Percentiles rank a stretch among this genome's conserved stretches.
Conservation (phyloP, 2,113 vertebrate genomes). For the Xiphophorus maculatus region DNA sequence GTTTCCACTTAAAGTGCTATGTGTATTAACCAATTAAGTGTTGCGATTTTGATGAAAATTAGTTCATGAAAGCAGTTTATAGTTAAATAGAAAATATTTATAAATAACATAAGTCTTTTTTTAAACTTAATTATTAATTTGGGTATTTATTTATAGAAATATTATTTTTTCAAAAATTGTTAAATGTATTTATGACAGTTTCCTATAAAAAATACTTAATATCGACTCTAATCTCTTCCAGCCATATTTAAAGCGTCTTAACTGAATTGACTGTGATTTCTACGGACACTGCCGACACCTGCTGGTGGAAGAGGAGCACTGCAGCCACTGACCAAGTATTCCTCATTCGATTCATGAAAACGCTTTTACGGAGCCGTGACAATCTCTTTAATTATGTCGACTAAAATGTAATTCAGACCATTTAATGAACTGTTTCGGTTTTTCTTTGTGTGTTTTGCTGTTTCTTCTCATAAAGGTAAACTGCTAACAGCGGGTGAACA, state of each 20-base stretch:
- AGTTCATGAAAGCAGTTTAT: not conserved
- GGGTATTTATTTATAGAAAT: not conserved
- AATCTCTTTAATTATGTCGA: not conserved
- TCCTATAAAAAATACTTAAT: too few species aligned
- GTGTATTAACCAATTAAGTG: too few species aligned
- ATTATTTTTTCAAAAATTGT: too few species aligned
- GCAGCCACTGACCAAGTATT: not conserved
- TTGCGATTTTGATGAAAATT: not conserved
- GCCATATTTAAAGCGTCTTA: not conserved
- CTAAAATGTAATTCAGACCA: not conserved
- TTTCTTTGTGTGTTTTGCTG: not conserved
- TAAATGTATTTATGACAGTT: too few species aligned
- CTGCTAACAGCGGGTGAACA: conserved; percentile 20
- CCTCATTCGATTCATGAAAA: not conserved
- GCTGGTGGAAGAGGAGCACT: conserved; percentile 25
- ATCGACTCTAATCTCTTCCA: too few species aligned
- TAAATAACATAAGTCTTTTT: too few species aligned
- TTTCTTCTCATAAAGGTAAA: not conserved
- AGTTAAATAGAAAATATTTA: not conserved
- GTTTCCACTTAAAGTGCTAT: too few species aligned
- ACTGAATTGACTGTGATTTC: not conserved
- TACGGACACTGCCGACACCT: conserved; percentile 50
- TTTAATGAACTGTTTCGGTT: not conserved
- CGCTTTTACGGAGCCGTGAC: not conserved
- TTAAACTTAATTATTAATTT: not conserved